Base-by-base conservation (phyloP, 2,797 vertebrate species). In the Dendrocincla tyrannina region DNA sequence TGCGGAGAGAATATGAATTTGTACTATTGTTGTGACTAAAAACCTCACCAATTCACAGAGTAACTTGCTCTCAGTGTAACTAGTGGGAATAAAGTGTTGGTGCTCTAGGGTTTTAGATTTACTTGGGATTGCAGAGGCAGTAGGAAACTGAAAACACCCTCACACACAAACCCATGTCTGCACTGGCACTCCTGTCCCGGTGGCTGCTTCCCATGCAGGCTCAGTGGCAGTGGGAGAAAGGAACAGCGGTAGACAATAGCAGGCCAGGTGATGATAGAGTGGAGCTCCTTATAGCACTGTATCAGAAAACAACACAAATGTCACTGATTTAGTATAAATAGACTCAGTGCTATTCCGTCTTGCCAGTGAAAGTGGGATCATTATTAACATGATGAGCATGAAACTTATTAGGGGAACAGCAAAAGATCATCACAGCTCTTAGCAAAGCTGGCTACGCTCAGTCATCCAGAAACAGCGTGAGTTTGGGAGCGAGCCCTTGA, bases 1-100 rank as follows among this genome's bases (percentile, higher is more conserved):
- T 0, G 0, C 53, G 46, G 44, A 44, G 33, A 39, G 18, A 58
- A 18, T 30, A 15, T 0, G 7, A 52, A 18, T 95, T 70, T 49
- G n/a, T 66, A 33, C 11, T 9, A 37, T 13, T 9, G 2, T 35
- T 5, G 13, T 3, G 39, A 63, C 46, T 35, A 66, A 72, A 84
- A 42, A 6, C 4, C 37, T 41, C 24, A 25, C 14, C 4, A 4
- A 16, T 47, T 91, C 33, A 52, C 4, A 7, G 41, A 52, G 7
- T 28, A 83, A 49, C 24, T 35, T 46, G 13, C 24, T 78, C 4
- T 47, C 19, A 2, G 32, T 18, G 3, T 19, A 69, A 73, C 37
- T 5, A 22, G 27, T 25, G 53, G 69, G 33, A 56, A 42, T n/a
- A 37, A 73, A 85, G 60, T 7, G 18, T 77, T 56, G 60, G 64